Base-by-base conservation (phyloP, 2,113 vertebrate species). In the Solea solea region DNA sequence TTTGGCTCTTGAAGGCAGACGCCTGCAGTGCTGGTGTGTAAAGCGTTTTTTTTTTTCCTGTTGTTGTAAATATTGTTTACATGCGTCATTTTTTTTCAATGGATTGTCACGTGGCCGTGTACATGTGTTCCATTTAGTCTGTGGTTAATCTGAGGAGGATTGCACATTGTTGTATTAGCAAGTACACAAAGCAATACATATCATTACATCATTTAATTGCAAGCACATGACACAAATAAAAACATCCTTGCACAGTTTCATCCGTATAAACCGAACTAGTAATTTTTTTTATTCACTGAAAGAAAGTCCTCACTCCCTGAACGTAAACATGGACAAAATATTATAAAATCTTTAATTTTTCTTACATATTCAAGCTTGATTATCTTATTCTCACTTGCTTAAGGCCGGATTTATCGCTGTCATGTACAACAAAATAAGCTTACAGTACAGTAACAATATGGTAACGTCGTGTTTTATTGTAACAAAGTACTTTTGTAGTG, bases 131-230 rank as follows among this genome's bases (percentile, higher is more conserved):
- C 15, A 57, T 51, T 57, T 21, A 42, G 52, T 71, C 34, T 71
- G 48, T 27, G 50, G 13, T 52, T 45, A 56, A 74, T 52, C 21
- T 67, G 39, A 64, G 15, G 48, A 44, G 42, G 46, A 64, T 14
- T 54, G 42, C 51, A 64, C 48, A 69, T 57, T 72, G 15, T 69
- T 76, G 72, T 63, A 63, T 66, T 65, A 69, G 57, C 44, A 75
- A 60, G 49, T 50, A 76, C 50, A 81, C 62, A 82, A 72, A 41
- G 55, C 55, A 76, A 57, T 68, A 39, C 14, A 69, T 58, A 65
- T 67, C 8, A 73, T 74, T 64, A 74, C 62, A 78, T 79, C 34
- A 72, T 80, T 80, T 80, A 80, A 84, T 81, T 40, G 66, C 12
- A 69, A 71, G 42, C 48, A 78, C 16, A 54, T 67, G 15, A 52